These are phyloP conservation scores for Eupleurogrammus muticus DNA, from an alignment of 2,797 vertebrate genomes.

Conservation along the genomic window DNA sequence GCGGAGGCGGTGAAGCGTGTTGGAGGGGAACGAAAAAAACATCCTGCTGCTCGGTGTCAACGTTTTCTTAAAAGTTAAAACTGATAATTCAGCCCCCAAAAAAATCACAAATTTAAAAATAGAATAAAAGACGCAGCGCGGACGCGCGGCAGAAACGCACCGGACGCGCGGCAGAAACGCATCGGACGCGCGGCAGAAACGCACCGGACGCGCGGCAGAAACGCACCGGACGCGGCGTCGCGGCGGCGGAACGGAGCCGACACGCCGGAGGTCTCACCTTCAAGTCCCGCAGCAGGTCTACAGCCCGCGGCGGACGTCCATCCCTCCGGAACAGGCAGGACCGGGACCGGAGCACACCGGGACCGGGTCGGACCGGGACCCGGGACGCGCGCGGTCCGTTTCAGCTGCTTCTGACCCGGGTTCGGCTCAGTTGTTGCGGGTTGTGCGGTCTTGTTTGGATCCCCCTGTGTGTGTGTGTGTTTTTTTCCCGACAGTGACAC, in stretches of 20 bases:
- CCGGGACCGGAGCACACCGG: slow-evolving; percentile 16
- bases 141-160: too few relatives aligned
- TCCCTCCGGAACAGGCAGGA: slow-evolving; percentile 41
- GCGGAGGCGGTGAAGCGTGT: too few relatives aligned
- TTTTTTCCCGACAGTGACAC: slow-evolving; percentile 65
- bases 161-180: too few relatives aligned
- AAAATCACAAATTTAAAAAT: too few relatives aligned
- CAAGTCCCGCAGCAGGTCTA: slow-evolving; percentile 76
- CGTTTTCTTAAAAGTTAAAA: too few relatives aligned
- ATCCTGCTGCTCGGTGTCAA: too few relatives aligned
- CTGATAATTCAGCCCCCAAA: too few relatives aligned
- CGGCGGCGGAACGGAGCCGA: slow-evolving; percentile 36
- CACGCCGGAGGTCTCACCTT: slow-evolving; percentile 77
- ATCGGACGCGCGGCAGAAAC: too few relatives aligned
- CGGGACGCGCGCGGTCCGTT: slow-evolving; percentile 19
- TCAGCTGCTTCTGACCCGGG: background rate
- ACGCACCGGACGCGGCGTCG: too few relatives aligned
- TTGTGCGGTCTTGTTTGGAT: slow-evolving; percentile 53
- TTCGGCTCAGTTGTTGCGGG: slow-evolving; percentile 21
- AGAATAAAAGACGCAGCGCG: too few relatives aligned
- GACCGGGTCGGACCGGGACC: slow-evolving; percentile 7
- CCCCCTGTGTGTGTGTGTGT: slow-evolving; percentile 33
- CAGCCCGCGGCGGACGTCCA: slow-evolving; percentile 72
- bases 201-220: too few relatives aligned
- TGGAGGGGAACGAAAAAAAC: too few relatives aligned